Base-by-base conservation (phyloP, 2,113 vertebrate genomes). In the Telmatochromis brichardi region DNA sequence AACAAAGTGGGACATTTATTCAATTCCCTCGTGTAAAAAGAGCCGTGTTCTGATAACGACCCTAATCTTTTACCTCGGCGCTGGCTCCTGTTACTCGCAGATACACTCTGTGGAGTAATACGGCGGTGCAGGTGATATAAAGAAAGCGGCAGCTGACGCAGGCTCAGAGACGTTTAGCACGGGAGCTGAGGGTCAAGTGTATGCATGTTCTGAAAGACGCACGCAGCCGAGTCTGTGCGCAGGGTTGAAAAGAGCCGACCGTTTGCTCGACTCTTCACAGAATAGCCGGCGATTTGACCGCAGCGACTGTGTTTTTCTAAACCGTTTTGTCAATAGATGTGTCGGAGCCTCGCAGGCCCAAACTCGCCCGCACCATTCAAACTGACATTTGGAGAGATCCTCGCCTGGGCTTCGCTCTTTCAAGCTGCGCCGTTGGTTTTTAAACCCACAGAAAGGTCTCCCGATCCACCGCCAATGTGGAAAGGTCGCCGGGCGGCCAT, bases 351-450 rank as follows among this genome's bases (percentile, higher is more conserved):
- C 93, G 89, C 81, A 89, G 92, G 93, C 89, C 93, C 85, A 85
- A 91, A 91, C 89, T 91, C 53, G 84, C 82, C 90, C 80, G 85
- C 76, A 90, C 92, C 94, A 92, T 95, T 93, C 90, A 94, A 93
- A 94, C 90, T 96, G 96, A 96, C 95, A 96, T 96, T 96, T 96
- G 90, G 83, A 96, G 93, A 85, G 81, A 93, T 91, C 90, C 91
- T 92, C 85, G 80, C 92, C 80, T 84, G 90, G 94, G 89, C 83
- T 73, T 86, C 21, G 17, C 88, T 89, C 88, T 95, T 94, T 96
- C 91, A 93, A 89, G 83, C 89, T 11, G 47, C 37, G 51, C 21
- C 28, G 19, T 54, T 86, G 58, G 6, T 88, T 90, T 90, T 83
- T 50, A 60, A 94, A 71, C 84, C 80, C 88, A 89, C 88, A 89